Percentiles rank a stretch among this genome's conserved stretches.
These are phyloP conservation scores for Epinotia ramella DNA, from an alignment of 2,888 invertebrate genomes.

Conservation along the genomic window DNA sequence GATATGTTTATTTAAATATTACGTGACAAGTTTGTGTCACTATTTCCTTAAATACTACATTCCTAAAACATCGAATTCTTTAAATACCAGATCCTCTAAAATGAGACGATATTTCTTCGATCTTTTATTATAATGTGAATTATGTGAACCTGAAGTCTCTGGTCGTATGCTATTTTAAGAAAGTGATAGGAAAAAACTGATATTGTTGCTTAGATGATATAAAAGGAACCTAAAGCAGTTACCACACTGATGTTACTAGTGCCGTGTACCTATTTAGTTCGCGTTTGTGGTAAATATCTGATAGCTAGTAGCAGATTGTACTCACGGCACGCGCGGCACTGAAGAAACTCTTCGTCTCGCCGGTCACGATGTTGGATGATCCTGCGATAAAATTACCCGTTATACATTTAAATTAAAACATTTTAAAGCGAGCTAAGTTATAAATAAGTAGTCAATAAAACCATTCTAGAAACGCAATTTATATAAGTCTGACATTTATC, in stretches of 20 bases:
- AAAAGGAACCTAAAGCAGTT: not conserved
- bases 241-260: not conserved
- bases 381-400: slow-evolving; percentile 79
- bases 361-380: slow-evolving; percentile 94
- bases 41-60: not conserved
- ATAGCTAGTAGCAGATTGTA: slow-evolving; percentile 63
- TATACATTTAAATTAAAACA: slow-evolving; percentile 30
- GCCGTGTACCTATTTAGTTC: slow-evolving; percentile 21
- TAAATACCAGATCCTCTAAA: not conserved
- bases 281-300: slow-evolving; percentile 53
- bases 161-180: not conserved
- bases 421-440: not conserved
- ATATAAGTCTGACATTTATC: not conserved
- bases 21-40: not conserved
- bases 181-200: not conserved
- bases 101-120: not conserved
- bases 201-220: not conserved
- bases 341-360: slow-evolving; percentile 96
- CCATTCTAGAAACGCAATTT: not conserved
- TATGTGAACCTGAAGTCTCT: not conserved
- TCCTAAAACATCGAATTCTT: slow-evolving; percentile 9
- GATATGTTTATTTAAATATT: too few relatives aligned
- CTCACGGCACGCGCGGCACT: slow-evolving; percentile 95
- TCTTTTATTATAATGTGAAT: slow-evolving; percentile 4
- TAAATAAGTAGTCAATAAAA: not conserved